Base-by-base conservation (phyloP, 2,888 invertebrate species). In the Eurytoma adleriae region DNA sequence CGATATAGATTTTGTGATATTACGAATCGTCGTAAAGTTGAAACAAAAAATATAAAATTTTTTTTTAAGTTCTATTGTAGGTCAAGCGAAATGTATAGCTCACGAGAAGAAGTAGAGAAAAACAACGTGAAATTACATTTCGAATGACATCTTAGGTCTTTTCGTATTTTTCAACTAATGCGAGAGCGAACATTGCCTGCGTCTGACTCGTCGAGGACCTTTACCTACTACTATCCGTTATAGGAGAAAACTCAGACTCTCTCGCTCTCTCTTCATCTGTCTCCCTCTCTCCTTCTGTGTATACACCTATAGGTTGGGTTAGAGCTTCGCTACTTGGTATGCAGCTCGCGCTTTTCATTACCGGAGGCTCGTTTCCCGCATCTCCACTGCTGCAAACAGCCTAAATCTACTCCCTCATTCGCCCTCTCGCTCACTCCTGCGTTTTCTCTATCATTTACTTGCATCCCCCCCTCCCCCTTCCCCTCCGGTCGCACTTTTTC, bases 301-400 rank as follows among this genome's bases (percentile, higher is more conserved):
- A 50, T 71, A 70, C 40, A 66, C 52, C 62, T 86, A 84, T 86
- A 83, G 85, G 87, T 86, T 83, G 86, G 86, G 85, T 86, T 87
- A 87, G 87, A 87, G 86, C 88, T 87, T 87, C 30, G 86, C 92
- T 92, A 91, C 90, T 93, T 92, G 91, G 92, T 92, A 92, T 93
- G 92, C 93, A 91, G 91, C 91, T 91, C 92, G 91, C 91, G 92
- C 92, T 92, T 93, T 93, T 93, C 93, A 93, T 93, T 93, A 92
- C 92, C 92, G 91, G 91, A 91, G 90, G 91, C 90, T 91, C 90
- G 88, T 89, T 88, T 87, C 89, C 87, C 89, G 90, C 90, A 88
- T 89, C 88, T 87, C 89, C 86, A 80, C 84, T 79, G 87, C 87
- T 89, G 88, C 90, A 90, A 90, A 90, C 89, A 90, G 90, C 90